Conservation (phyloP, 2,888 invertebrate genomes). For the Colletes collaris region DNA sequence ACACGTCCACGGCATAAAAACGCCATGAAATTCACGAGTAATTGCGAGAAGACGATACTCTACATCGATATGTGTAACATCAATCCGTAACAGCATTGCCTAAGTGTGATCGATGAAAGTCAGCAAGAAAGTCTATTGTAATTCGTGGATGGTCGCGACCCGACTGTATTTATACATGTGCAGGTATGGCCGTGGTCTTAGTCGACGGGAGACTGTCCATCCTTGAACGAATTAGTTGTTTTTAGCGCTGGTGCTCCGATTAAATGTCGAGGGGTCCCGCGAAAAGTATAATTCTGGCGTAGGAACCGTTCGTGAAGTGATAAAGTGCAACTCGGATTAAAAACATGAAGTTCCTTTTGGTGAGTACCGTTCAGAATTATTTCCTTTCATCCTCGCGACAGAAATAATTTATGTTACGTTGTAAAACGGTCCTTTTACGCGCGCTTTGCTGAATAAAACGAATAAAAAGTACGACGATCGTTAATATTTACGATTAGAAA, state of each 20-base stretch:
- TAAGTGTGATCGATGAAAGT: constrained; percentile 82
- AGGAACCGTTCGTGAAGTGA: constrained; percentile 61
- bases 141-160: constrained; percentile 82
- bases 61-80: constrained; percentile 76
- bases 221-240: constrained; percentile 75
- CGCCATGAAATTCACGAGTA: constrained; percentile 23
- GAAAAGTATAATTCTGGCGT: neutral
- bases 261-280: constrained; percentile 57
- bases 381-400: too few species aligned
- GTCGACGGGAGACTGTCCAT: constrained; percentile 77
- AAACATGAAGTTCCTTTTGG: constrained; percentile 72
- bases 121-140: constrained; percentile 83
- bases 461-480: too few species aligned
- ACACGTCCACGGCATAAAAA: too few species aligned
- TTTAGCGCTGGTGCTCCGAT: constrained; percentile 56
- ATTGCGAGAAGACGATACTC: constrained; percentile 46
- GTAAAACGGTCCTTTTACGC: too few species aligned
- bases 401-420: too few species aligned
- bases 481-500: neutral
- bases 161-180: constrained; percentile 83
- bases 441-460: too few species aligned
- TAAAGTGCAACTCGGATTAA: constrained; percentile 67
- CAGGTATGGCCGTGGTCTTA: constrained; percentile 79
- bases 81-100: constrained; percentile 81
- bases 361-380: constrained; percentile 55